Percentiles rank a stretch among this genome's conserved stretches.
Evolutionary conservation across 2,888 invertebrate species (phyloP).

Genomic region (Leucoptera coffeella): DNA sequence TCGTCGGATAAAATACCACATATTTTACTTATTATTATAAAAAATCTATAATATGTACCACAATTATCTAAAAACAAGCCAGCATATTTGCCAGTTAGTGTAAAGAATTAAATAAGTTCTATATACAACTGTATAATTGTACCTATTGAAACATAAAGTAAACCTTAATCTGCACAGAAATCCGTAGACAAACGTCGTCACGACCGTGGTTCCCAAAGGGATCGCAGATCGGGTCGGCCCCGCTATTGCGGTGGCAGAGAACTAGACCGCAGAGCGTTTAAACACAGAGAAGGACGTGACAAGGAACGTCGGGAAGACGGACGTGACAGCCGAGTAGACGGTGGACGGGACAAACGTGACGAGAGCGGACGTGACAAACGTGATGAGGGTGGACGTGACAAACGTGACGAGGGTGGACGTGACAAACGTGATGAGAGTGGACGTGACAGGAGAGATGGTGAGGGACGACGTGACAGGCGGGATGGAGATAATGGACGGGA

Average conservation of each 20-base stretch:
- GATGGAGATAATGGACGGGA: no score
- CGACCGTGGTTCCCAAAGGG: constrained; percentile 58
- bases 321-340: neutral
- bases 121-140: no score
- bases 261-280: constrained; percentile 61
- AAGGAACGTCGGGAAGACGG: constrained; percentile 38
- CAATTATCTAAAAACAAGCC: no score
- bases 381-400: constrained; percentile 8
- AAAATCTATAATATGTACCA: no score
- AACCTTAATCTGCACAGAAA: constrained; percentile 41
- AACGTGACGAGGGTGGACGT: no score
- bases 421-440: constrained; percentile 5
- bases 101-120: no score
- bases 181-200: constrained; percentile 72
- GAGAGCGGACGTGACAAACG: constrained; percentile 5
- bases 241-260: constrained; percentile 72
- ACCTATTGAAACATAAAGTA: no score
- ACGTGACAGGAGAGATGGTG: constrained; percentile 4
- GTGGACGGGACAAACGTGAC: neutral
- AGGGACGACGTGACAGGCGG: neutral
- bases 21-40: no score
- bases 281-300: constrained; percentile 57
- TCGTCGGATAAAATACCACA: no score
- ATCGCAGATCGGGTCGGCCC: constrained; percentile 49
- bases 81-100: no score